Evolutionary conservation across 2,113 vertebrate species (phyloP), one percentile per base, ranked within the genome.

Genomic region (Myotis yumanensis): DNA sequence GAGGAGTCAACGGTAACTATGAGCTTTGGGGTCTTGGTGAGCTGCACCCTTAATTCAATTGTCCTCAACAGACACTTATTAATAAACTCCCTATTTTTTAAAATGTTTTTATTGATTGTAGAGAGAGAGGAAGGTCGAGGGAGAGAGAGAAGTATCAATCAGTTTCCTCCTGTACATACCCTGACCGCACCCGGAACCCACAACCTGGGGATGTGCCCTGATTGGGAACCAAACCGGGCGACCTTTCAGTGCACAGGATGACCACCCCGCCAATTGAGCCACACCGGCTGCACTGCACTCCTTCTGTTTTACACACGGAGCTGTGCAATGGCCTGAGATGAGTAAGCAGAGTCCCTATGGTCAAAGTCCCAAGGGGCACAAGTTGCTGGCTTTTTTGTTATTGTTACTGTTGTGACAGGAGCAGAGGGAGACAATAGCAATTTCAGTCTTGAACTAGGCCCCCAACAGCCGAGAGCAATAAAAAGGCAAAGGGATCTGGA

Each of bases 381-480:
- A 52, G n/a, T 20, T 32, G 1, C 1, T 23, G 83, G 66, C 9
- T 11, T 35, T 32, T 71, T 25, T 3, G 0, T 2, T 46, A 8
- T 75, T 40, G 43, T 43, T 37, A 46, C 22, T 17, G 0, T n/a
- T 30, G 11, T 23, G 40, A 25, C 2, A 11, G 57, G 20, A 76
- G 22, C 3, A 4, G 62, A 86, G 52, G 30, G 51, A 62, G 57
- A 52, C 1, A 3, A 15, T 0, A 16, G 30, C 18, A 18, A 37
- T 66, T 64, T 28, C 3, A 81, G 40, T 32, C 43, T 40, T n/a
- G 17, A 48, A 76, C 18, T 35, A 32, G 57, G n/a, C 11, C 12
- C 32, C 8, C 0, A 1, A 16, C 7, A 18, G 2, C 9, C 69
- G 2, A 18, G 12, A 15, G 32, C 59, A 43, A 54, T 20, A 22